Conservation (phyloP, 2,113 vertebrate species). For the Microtus richardsoni region DNA sequence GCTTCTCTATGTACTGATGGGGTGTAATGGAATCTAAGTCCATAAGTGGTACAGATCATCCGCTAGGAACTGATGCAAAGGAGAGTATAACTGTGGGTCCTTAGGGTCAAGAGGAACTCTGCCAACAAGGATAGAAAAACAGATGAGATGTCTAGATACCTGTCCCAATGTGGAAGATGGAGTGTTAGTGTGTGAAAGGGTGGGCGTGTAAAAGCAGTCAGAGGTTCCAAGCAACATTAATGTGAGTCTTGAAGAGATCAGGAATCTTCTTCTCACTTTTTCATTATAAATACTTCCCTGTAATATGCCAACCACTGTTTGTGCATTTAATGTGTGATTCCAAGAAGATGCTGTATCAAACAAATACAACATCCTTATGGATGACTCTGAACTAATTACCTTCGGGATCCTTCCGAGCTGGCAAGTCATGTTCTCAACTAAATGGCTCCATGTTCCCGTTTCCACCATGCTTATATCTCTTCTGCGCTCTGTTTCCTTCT, state of each 20-base stretch:
- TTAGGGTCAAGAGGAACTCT: neutral
- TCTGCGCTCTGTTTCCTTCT: neutral
- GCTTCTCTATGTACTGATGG: neutral
- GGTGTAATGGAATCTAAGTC: neutral
- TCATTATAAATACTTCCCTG: neutral
- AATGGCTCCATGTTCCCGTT: neutral
- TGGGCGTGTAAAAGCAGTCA: fast-evolving
- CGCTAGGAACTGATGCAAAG: neutral
- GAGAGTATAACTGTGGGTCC: neutral
- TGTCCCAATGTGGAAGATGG: neutral
- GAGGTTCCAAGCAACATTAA: neutral
- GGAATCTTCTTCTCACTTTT: neutral
- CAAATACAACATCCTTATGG: neutral
- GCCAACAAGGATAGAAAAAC: neutral
- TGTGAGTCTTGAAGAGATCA: no score
- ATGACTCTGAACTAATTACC: neutral
- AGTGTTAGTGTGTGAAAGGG: neutral
- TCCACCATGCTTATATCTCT: neutral
- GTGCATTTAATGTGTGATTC: neutral
- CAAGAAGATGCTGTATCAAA: neutral
- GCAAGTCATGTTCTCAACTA: neutral
- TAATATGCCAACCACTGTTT: neutral
- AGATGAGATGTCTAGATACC: neutral
- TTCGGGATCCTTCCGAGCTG: neutral
- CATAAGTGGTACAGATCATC: neutral